Base-by-base conservation (phyloP, 2,797 vertebrate genomes). In the Odontamblyopus rebecca region DNA sequence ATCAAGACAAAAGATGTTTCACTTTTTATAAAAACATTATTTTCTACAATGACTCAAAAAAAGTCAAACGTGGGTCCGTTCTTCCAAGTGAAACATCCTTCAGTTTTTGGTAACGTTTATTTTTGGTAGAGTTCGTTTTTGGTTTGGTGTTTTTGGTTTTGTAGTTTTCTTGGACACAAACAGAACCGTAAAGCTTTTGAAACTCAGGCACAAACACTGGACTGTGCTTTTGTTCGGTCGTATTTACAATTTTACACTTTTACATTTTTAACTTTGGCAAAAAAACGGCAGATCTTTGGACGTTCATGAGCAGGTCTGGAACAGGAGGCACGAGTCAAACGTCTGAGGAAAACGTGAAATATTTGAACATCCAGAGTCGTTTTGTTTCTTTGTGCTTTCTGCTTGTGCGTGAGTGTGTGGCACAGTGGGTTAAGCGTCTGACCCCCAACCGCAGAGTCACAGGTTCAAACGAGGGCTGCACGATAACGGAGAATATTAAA, bases 261-360 rank as follows among this genome's bases (percentile, higher is more conserved):
- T 38, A 5, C 15, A 38, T 41, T 38, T 38, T 62, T 26, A n/a
- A 63, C 18, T 23, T 32, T 18, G 51, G 16, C 53, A 8, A 44
- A 19, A 32, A 23, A 44, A 71, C 54, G 11, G 66, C 1, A 60
- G 26, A 69, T 62, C 50, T 77, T 64, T 51, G 67, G 71, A 62
- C 54, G 30, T 72, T 27, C 32, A 6, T 16, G 63, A 48, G 11
- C 2, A 23, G 7, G 44, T 50, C 63, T 27, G 63, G 1, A 51
- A 56, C 66, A 18, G 7, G 66, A 67, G 4, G 66, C 66, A 30
- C 27, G 0, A 50, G n/a, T 11, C 61, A 26, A 7, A 64, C 27
- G 7, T n/a, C 0, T 12, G 30, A 41, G 18, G 16, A 23, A 64
- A 44, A 15, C 62, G 13, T 13, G 95, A 96, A 96, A 96, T 95